Conservation (phyloP, 2,113 vertebrate species). For the Syngnathus scovelli region DNA sequence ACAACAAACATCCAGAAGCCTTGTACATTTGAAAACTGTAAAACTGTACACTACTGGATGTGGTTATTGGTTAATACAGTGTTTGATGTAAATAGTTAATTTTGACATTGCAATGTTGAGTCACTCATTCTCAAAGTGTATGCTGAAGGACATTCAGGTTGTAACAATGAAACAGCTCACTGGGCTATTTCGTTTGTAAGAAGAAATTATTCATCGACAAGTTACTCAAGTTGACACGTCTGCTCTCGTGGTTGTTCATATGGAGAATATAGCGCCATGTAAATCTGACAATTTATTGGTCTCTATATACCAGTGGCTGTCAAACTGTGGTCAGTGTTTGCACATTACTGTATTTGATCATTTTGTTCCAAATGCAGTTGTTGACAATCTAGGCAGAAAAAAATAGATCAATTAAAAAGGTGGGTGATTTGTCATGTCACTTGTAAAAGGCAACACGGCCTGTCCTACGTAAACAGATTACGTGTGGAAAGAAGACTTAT, state of each 20-base stretch:
- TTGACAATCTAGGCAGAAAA: not conserved
- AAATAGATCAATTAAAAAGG: not conserved
- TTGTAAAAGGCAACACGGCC: too few relatives aligned
- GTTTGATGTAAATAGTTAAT: slow-evolving; percentile 58
- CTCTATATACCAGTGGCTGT: not conserved
- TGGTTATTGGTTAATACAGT: slow-evolving; percentile 26
- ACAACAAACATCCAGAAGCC: slow-evolving; percentile 37
- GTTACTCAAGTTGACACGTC: not conserved
- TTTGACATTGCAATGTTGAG: slow-evolving; percentile 18
- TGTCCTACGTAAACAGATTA: not conserved
- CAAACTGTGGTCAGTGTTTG: not conserved
- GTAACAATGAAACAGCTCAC: not conserved
- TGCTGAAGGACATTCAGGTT: not conserved
- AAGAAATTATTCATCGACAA: not conserved
- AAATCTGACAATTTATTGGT: not conserved
- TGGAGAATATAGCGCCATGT: not conserved
- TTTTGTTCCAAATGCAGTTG: not conserved
- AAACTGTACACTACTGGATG: slow-evolving; percentile 33
- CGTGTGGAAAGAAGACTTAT: not conserved
- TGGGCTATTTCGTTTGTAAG: not conserved
- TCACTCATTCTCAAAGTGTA: slow-evolving; percentile 4
- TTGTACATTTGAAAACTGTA: slow-evolving; percentile 24
- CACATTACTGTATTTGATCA: not conserved
- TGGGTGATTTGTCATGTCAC: not conserved
- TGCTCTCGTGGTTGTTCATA: not conserved